Evolutionary conservation across 2,888 invertebrate genomes (phyloP), one percentile per base, ranked within the genome.

Genomic region (Polymixis lichenea): DNA sequence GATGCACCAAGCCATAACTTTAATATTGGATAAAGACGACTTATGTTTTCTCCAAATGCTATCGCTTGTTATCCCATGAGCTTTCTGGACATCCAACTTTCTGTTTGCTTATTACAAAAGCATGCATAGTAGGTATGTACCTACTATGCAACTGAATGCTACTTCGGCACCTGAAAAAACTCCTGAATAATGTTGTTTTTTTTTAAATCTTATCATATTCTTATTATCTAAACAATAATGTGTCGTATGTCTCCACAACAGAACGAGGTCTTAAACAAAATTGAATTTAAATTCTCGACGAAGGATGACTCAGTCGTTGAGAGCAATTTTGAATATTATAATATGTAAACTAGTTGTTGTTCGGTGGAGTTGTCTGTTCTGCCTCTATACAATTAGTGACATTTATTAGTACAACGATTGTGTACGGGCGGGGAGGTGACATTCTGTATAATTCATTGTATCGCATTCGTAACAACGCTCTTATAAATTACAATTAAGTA

Each of bases 251-350:
- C 71, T 76, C 78, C 76, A 64, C 83, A 82, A 77, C 75, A 82
- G 83, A 89, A 89, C 85, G 81, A 78, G 83, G 83, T 92, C 94
- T 95, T 95, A 95, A 94, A 92, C 87, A 86, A 91, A 91, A 92
- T 90, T 92, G 91, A 93, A 94, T 92, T 91, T 91, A 92, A 92
- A 93, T 89, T 90, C 91, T 91, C 92, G 93, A 92, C 92, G 89
- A 90, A 93, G 94, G 93, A 95, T 96, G 96, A 96, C 95, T 96
- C 96, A 95, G 95, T 94, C 89, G 93, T 91, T 89, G 85, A 85
- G 93, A 94, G 93, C 92, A 94, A 94, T 95, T 94, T 95, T 95
- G 94, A 95, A 95, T 96, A 96, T 95, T 93, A 95, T 94, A 94
- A 94, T 95, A 96, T 95, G 96, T 95, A 94, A 96, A 96, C 93